Base-by-base conservation (phyloP, 2,797 vertebrate species). In the Lepilemur septentrionalis region DNA sequence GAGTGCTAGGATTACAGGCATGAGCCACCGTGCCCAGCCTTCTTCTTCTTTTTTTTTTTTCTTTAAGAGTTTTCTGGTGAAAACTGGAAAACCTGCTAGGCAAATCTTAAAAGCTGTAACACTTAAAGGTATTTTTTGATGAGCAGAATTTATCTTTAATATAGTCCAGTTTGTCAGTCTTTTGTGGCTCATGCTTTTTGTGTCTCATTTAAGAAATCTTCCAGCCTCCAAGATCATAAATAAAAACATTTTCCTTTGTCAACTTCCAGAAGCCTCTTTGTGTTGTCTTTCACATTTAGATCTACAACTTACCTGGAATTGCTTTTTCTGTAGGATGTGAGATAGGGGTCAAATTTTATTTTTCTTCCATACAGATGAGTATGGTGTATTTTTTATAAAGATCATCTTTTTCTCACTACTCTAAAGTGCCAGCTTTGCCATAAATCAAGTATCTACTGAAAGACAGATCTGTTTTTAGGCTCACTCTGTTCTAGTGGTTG, bases 251-350 rank as follows among this genome's bases (percentile, higher is more conserved):
- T 88, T 88, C 22, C 32, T 82, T 20, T 90, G 43, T 25, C 13
- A 76, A 55, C 75, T 88, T 85, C 67, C 13, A 69, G 43, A 87
- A 85, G 28, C 41, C 22, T 46, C 85, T 84, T 86, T 35, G 25
- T 43, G 20, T 46, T 55, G 22, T 91, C 23, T 91, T 94, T 91
- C 41, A 86, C 73, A 86, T 75, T 65, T 67, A 63, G 23, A 55
- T 38, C 65, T 90, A 14, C 4, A 48, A 1, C 63, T 59, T 72
- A 89, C n/a, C 17, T 57, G 46, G n/a, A 87, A 81, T 81, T 82
- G 23, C 30, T 96, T 96, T 73, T 91, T 92, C 55, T 72, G 35
- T 82, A 46, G 70, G 61, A 14, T 91, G 50, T 65, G 52, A 87
- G 23, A 70, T 78, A 82, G 15, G 28, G 23, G 30, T 91, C 52